Evolutionary conservation across 1,140 invertebrate species (phyloP).

Genomic region (Mesaphorura yosii): DNA sequence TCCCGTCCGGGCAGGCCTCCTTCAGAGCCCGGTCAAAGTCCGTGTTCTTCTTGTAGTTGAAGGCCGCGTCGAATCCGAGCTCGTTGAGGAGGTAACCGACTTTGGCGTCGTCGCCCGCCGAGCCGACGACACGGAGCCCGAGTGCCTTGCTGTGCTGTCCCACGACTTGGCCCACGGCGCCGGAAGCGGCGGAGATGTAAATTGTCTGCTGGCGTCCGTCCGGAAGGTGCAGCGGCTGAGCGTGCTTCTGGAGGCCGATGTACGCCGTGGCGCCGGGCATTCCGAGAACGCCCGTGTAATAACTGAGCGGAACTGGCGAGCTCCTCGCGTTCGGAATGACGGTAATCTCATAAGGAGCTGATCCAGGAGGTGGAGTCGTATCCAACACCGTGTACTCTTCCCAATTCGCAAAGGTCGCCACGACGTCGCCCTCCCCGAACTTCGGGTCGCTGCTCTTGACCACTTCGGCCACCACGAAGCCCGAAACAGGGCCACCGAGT

Average conservation of each 20-base stretch:
- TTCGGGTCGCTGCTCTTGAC: background rate
- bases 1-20: constrained; percentile 3
- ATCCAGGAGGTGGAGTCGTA: too few species aligned
- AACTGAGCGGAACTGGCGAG: background rate
- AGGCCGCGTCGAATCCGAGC: constrained; percentile 6
- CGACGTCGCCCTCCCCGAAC: background rate
- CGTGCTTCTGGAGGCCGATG: background rate
- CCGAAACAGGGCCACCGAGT: background rate
- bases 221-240: background rate
- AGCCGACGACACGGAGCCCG: constrained; percentile 2
- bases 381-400: background rate
- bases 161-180: constrained; percentile 1
- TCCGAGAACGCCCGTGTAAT: constrained; percentile 1
- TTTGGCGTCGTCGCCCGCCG: background rate
- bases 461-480: background rate
- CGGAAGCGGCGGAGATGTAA: background rate
- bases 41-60: constrained; percentile 4
- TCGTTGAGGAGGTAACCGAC: background rate
- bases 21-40: constrained; percentile 4
- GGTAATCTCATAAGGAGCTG: too few species aligned
- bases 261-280: background rate
- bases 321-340: background rate
- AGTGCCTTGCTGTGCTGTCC: constrained; percentile 5
- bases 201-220: background rate
- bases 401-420: background rate